phyloP scores from a whole-genome alignment of 2,888 invertebrate species.

The Trissoscelio sp. region DNA sequence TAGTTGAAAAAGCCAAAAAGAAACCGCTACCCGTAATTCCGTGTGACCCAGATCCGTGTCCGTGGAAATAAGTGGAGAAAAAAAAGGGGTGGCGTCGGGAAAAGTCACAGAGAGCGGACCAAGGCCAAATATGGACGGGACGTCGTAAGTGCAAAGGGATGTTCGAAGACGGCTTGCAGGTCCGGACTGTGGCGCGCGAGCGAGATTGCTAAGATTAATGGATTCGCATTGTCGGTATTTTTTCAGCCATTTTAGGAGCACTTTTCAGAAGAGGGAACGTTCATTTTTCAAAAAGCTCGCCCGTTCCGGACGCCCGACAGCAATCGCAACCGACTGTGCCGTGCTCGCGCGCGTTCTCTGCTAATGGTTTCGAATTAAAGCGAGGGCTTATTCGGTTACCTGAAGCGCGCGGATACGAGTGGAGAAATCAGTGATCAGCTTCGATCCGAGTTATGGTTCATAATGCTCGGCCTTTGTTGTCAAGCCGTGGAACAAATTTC shows the following conservation, averaged over 20 bases:
- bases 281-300: constrained; percentile 82
- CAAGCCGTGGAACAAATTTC: constrained; percentile 55
- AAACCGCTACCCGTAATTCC: constrained; percentile 61
- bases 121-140: constrained; percentile 67
- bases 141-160: constrained; percentile 81
- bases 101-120: constrained; percentile 63
- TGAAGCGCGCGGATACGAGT: constrained; percentile 50
- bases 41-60: constrained; percentile 69
- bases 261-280: constrained; percentile 80
- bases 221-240: constrained; percentile 83
- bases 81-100: constrained; percentile 59
- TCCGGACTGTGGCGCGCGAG: constrained; percentile 70
- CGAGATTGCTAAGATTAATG: constrained; percentile 82
- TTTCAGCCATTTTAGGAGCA: constrained; percentile 83
- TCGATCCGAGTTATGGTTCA: constrained; percentile 63
- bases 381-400: constrained; percentile 71
- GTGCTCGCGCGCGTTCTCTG: constrained; percentile 74
- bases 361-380: constrained; percentile 82
- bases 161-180: constrained; percentile 73
- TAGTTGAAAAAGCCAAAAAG: constrained; percentile 39
- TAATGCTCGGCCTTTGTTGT: constrained; percentile 47
- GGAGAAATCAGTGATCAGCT: constrained; percentile 59
- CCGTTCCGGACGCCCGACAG: constrained; percentile 74
- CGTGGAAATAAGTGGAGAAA: constrained; percentile 55
- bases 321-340: constrained; percentile 79